Conservation (phyloP, 1,140 invertebrate species). For the Caerostris darwini region DNA sequence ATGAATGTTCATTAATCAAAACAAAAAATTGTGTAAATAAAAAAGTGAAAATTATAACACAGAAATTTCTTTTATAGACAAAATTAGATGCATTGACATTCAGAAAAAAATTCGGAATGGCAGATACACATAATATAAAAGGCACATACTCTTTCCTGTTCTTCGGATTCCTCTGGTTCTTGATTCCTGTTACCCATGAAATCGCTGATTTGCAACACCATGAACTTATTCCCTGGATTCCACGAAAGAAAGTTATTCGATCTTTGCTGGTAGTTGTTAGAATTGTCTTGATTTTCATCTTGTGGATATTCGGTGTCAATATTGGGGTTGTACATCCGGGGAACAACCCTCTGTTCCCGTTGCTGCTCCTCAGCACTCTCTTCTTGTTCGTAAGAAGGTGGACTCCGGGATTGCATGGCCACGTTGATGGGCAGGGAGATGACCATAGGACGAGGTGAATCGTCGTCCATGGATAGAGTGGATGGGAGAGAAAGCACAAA, state of each 20-base stretch:
- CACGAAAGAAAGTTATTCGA: slow-evolving; percentile 9
- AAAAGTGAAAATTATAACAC: no score
- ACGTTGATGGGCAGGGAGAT: slow-evolving; percentile 60
- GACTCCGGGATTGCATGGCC: not conserved
- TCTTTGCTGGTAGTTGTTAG: not conserved
- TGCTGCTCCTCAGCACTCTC: slow-evolving; percentile 48
- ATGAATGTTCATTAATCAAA: no score
- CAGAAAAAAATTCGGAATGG: no score
- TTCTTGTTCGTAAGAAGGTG: not conserved
- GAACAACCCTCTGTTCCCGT: slow-evolving; percentile 8
- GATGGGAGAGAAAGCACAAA: not conserved
- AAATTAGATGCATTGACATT: no score
- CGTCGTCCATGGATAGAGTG: not conserved
- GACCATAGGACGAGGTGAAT: slow-evolving; percentile 5
- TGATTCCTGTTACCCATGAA: slow-evolving; percentile 24
- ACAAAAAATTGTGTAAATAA: no score
- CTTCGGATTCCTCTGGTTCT: not conserved
- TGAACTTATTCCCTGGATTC: slow-evolving; percentile 36
- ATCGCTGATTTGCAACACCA: slow-evolving; percentile 64
- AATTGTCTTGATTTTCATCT: slow-evolving; percentile 11
- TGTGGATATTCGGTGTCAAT: not conserved
- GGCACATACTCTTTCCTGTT: not conserved
- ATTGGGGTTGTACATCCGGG: not conserved
- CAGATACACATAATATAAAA: no score
- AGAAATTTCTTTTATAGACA: no score